phyloP scores from a whole-genome alignment of 1,140 invertebrate species.

The Venturia canescens region DNA sequence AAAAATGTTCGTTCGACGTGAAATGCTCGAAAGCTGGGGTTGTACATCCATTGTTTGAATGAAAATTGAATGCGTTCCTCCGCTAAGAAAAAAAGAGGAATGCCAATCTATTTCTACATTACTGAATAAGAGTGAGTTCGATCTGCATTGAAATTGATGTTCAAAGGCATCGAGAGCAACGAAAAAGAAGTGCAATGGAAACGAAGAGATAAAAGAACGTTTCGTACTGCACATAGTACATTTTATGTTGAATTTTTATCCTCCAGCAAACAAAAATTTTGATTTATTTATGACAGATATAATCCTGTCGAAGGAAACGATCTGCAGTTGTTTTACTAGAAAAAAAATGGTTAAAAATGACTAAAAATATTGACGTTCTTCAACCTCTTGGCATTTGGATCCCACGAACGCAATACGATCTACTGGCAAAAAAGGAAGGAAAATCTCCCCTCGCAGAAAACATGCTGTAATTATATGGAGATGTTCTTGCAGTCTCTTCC shows the following conservation, averaged over 20 bases:
- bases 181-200: background rate
- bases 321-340: too few species aligned
- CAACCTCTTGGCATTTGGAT: too few species aligned
- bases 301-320: too few species aligned
- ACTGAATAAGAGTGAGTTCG: background rate
- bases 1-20: too few species aligned
- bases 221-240: background rate
- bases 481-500: slow-evolving; percentile 18
- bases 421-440: background rate
- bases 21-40: background rate
- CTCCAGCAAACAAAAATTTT: background rate
- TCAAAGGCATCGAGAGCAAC: background rate
- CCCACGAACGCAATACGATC: background rate
- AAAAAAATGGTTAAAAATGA: too few species aligned
- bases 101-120: background rate
- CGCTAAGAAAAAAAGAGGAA: background rate
- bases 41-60: background rate
- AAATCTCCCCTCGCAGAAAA: background rate
- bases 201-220: background rate
- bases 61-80: slow-evolving; percentile 1
- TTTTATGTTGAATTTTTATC: background rate
- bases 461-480: slow-evolving; percentile 43
- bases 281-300: too few species aligned
- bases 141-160: background rate
- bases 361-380: too few species aligned